phyloP scores from a whole-genome alignment of 2,113 vertebrate species.

The Dendropsophus ebraccatus region DNA sequence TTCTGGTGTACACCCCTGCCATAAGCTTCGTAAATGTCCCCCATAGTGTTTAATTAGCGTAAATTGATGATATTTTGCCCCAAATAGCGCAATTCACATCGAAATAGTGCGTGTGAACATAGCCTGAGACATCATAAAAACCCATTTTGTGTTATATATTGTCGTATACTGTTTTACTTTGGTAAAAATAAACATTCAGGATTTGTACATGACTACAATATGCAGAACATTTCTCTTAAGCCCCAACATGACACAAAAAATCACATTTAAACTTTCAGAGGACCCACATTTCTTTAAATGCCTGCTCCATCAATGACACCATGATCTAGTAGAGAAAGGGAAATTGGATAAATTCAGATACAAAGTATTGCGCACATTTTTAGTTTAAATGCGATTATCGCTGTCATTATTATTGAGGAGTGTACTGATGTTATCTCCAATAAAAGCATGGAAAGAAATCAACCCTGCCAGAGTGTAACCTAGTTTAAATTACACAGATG shows the following conservation, averaged over 20 bases:
- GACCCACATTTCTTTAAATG: not conserved
- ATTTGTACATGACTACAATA: not conserved
- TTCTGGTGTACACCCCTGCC: no score
- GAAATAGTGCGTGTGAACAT: no score
- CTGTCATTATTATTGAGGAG: slow-evolving; percentile 47
- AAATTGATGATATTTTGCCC: no score
- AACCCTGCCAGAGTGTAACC: slow-evolving; percentile 49
- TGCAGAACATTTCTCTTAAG: not conserved
- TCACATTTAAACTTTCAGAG: not conserved
- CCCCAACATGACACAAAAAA: not conserved
- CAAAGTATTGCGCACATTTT: slow-evolving; percentile 35
- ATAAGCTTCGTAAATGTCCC: no score
- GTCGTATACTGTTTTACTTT: not conserved
- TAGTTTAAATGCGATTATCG: slow-evolving; percentile 21
- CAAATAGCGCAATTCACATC: no score
- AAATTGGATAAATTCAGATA: slow-evolving; percentile 24
- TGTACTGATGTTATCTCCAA: slow-evolving; percentile 48
- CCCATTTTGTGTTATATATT: not conserved
- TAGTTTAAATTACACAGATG: slow-evolving; percentile 56
- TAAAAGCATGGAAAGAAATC: slow-evolving; percentile 40
- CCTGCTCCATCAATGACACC: slow-evolving; percentile 27
- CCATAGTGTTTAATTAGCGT: no score
- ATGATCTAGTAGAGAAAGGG: not conserved
- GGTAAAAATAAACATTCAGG: not conserved
- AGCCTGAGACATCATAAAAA: no score